A percentile compares a stretch with the other conserved stretches of the same genome.
Evolutionary conservation across 2,113 vertebrate species (phyloP).

Genomic region (Halcyon senegalensis): DNA sequence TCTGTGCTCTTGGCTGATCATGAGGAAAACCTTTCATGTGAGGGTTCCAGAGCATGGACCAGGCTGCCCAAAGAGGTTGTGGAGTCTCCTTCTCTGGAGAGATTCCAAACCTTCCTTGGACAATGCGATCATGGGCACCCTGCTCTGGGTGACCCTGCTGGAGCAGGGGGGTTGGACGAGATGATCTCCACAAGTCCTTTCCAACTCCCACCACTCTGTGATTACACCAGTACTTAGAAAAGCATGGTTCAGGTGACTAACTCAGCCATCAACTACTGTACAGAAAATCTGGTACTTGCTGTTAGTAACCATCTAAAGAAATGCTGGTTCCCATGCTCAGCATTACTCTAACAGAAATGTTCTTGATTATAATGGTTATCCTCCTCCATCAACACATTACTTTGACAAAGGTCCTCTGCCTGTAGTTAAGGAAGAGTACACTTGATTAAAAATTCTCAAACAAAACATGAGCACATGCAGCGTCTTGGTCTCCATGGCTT

Average conservation of each 20-base stretch:
- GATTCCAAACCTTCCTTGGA: background rate
- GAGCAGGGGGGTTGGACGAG: background rate
- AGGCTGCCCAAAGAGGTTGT: background rate
- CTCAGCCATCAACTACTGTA: background rate
- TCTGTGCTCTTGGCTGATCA: background rate
- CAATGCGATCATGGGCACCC: background rate
- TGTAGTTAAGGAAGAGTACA: background rate
- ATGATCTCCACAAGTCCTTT: background rate
- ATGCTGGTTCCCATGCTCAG: background rate
- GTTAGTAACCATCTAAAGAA: background rate
- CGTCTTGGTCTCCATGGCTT: background rate
- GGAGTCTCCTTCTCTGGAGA: background rate
- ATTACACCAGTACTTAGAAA: background rate
- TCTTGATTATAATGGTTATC: background rate
- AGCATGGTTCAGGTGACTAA: background rate
- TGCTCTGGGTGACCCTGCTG: too few relatives aligned
- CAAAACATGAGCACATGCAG: background rate
- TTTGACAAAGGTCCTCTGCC: background rate
- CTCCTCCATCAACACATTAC: background rate
- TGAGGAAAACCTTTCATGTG: background rate
- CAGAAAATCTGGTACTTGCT: background rate
- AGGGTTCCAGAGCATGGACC: background rate
- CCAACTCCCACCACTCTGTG: background rate
- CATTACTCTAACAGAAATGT: background rate
- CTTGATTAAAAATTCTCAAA: background rate